These are phyloP conservation scores for Australoheros scitulus DNA, from an alignment of 2,113 vertebrate species.

Conservation along the genomic window DNA sequence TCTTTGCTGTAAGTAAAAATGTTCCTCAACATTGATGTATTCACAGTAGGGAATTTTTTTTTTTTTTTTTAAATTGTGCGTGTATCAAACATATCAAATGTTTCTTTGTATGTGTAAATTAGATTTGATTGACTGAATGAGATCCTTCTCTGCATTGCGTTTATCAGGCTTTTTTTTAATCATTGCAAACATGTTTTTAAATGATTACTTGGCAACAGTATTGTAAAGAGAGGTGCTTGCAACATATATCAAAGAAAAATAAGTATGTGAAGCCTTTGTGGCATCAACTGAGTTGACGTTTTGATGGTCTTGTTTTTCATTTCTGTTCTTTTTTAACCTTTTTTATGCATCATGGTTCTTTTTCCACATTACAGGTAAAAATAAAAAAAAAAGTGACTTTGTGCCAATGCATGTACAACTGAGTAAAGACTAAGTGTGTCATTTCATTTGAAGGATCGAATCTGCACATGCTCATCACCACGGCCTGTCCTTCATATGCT, in stretches of 20 bases:
- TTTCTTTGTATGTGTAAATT: neutral
- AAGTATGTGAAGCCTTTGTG: neutral
- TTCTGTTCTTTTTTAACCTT: neutral
- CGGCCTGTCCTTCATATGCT: neutral
- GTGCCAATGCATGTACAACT: constrained; percentile 65
- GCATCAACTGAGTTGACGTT: neutral
- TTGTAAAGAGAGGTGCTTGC: constrained; percentile 29
- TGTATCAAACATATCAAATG: constrained; percentile 23
- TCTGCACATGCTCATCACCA: neutral
- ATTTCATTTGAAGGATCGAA: constrained; percentile 17
- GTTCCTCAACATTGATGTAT: neutral
- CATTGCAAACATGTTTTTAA: constrained; percentile 26
- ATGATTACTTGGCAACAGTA: constrained; percentile 41
- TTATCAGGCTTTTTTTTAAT: neutral
- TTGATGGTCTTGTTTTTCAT: neutral
- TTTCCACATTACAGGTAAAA: constrained; percentile 37
- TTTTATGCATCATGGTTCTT: constrained; percentile 37
- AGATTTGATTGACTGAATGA: neutral
- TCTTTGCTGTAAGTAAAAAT: constrained; percentile 11
- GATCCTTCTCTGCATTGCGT: constrained; percentile 7
- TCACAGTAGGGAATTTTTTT: neutral
- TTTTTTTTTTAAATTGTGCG: neutral
- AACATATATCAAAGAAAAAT: constrained; percentile 1
- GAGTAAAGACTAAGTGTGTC: constrained; percentile 58
- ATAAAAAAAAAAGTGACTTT: constrained; percentile 39